Percentiles rank a stretch among this genome's conserved stretches.
These are phyloP conservation scores for Halesus radiatus DNA, from an alignment of 1,140 invertebrate genomes.

Conservation along the genomic window DNA sequence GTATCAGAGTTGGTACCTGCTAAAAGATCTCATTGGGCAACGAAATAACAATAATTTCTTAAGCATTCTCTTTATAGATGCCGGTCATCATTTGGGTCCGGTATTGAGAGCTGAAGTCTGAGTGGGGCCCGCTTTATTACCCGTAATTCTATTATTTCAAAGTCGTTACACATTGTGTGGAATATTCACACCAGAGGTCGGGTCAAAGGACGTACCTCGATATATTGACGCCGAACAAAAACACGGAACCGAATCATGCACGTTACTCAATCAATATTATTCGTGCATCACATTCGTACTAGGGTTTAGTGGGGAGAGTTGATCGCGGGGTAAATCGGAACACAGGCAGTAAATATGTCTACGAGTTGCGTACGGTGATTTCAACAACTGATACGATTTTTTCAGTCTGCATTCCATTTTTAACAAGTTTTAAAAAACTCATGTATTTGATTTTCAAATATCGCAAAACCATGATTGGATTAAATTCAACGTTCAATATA, in stretches of 20 bases:
- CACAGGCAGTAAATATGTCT: not conserved
- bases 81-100: conserved; percentile 25
- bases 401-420: too few relatives aligned
- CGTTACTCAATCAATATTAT: conserved; percentile 56
- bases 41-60: conserved; percentile 25
- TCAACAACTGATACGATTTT: too few relatives aligned
- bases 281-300: conserved; percentile 44
- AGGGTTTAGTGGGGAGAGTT: not conserved
- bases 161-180: conserved; percentile 53
- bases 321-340: not conserved
- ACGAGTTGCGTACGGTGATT: not conserved
- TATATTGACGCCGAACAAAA: conserved; percentile 45
- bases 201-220: conserved; percentile 42
- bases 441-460: too few relatives aligned
- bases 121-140: conserved; percentile 50
- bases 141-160: conserved; percentile 56
- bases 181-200: conserved; percentile 49
- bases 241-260: conserved; percentile 45
- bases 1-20: not conserved
- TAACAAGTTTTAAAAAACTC: too few relatives aligned
- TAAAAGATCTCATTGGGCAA: conserved; percentile 18
- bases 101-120: not conserved
- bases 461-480: too few relatives aligned
- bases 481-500: too few relatives aligned
- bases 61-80: conserved; percentile 32